These are phyloP conservation scores for Agriopis leucophaearia DNA, from an alignment of 2,888 invertebrate genomes.

Conservation along the genomic window DNA sequence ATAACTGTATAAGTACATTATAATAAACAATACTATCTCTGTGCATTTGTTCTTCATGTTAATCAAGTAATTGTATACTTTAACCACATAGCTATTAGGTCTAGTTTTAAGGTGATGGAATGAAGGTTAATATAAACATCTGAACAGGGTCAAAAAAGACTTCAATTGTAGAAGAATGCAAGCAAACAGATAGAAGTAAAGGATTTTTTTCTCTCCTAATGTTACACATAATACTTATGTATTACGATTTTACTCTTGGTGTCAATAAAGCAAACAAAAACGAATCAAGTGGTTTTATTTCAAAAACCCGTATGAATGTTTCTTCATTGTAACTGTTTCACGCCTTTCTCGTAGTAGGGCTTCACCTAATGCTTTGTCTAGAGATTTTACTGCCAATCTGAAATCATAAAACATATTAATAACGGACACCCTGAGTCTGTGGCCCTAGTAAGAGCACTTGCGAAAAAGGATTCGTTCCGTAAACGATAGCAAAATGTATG, in stretches of 20 bases:
- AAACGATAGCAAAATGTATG: too few relatives aligned
- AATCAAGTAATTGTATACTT: conserved; percentile 3
- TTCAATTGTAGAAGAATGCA: neutral
- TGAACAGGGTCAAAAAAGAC: conserved; percentile 19
- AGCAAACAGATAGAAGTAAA: neutral
- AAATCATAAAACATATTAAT: conserved; percentile 6
- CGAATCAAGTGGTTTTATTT: conserved; percentile 65
- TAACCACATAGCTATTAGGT: neutral
- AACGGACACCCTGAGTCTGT: too few relatives aligned
- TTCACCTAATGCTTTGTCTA: conserved; percentile 89
- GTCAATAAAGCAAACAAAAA: conserved; percentile 58
- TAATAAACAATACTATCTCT: conserved; percentile 3
- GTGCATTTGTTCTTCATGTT: conserved; percentile 6
- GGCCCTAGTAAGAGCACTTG: too few relatives aligned
- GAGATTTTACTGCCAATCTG: conserved; percentile 81
- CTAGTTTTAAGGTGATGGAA: conserved; percentile 12
- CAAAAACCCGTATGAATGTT: conserved; percentile 85
- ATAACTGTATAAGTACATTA: too few relatives aligned
- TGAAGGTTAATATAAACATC: conserved; percentile 9
- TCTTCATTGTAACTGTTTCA: conserved; percentile 70
- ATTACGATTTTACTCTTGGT: conserved; percentile 36
- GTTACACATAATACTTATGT: neutral
- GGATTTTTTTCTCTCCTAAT: conserved; percentile 11
- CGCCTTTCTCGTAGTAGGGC: conserved; percentile 87
- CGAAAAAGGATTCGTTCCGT: too few relatives aligned